Evolutionary conservation across 2,113 vertebrate genomes (phyloP).

Genomic region (Anas platyrhynchos): DNA sequence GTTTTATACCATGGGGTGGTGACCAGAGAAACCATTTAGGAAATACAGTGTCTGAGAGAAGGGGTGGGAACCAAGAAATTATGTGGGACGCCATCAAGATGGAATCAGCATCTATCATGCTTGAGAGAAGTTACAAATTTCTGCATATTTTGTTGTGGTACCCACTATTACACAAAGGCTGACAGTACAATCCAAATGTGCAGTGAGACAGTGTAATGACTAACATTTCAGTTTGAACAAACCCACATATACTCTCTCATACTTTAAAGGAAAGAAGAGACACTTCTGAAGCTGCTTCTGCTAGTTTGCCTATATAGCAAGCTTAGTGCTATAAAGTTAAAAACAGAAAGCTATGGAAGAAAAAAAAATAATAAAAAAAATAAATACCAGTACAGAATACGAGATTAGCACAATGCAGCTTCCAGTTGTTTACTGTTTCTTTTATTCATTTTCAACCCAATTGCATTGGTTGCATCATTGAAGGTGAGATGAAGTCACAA

Average conservation of each 20-base stretch:
- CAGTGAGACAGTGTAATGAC: not conserved
- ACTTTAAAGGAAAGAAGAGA: too few species aligned
- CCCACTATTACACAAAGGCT: not conserved
- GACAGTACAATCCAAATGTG: not conserved
- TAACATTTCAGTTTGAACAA: not conserved
- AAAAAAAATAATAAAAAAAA: not conserved
- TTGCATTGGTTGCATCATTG: not conserved
- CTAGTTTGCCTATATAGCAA: not conserved
- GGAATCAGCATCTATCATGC: not conserved
- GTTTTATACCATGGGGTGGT: not conserved
- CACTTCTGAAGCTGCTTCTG: not conserved
- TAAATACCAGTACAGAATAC: not conserved
- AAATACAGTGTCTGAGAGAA: not conserved
- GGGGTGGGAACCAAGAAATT: not conserved
- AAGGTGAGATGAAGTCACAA: not conserved
- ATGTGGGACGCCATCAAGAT: not conserved
- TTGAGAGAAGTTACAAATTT: not conserved
- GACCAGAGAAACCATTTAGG: not conserved
- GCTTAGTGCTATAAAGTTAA: not conserved
- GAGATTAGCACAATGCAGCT: not conserved
- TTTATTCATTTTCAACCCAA: not conserved
- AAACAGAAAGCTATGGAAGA: not conserved
- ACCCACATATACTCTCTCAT: not conserved
- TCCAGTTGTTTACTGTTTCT: not conserved
- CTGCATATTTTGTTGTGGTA: not conserved